Evolutionary conservation across 2,888 invertebrate species (phyloP).

Genomic region (Phortica magna): DNA sequence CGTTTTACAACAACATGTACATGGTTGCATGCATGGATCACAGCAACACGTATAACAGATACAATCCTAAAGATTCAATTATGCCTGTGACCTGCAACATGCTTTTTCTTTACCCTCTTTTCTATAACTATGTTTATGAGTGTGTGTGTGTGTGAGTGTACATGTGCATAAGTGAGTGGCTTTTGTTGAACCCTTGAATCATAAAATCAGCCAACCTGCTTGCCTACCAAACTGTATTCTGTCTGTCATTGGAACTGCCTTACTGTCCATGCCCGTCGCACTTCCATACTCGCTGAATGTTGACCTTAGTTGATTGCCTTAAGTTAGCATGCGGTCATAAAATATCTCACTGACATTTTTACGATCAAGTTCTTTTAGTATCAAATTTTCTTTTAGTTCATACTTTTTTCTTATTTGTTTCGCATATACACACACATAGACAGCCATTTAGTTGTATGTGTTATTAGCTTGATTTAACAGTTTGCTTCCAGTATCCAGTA

Average conservation of each 20-base stretch:
- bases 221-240: neutral
- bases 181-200: neutral
- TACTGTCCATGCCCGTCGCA: neutral
- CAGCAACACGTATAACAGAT: constrained; percentile 19
- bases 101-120: neutral
- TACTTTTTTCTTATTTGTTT: neutral
- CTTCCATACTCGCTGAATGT: neutral
- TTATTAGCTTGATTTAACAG: no score
- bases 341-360: constrained; percentile 50
- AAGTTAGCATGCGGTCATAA: constrained; percentile 42
- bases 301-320: constrained; percentile 13
- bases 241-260: neutral
- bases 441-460: no score
- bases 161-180: neutral
- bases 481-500: no score
- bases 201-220: neutral
- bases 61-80: constrained; percentile 35
- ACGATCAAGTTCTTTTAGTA: constrained; percentile 32
- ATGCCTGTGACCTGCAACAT: neutral
- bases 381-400: neutral
- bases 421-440: no score
- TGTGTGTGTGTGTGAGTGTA: neutral
- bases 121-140: neutral
- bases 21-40: neutral
- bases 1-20: constrained; percentile 8